Evolutionary conservation across 2,113 vertebrate species (phyloP), one percentile per base, ranked within the genome.

Genomic region (Scortum barcoo): DNA sequence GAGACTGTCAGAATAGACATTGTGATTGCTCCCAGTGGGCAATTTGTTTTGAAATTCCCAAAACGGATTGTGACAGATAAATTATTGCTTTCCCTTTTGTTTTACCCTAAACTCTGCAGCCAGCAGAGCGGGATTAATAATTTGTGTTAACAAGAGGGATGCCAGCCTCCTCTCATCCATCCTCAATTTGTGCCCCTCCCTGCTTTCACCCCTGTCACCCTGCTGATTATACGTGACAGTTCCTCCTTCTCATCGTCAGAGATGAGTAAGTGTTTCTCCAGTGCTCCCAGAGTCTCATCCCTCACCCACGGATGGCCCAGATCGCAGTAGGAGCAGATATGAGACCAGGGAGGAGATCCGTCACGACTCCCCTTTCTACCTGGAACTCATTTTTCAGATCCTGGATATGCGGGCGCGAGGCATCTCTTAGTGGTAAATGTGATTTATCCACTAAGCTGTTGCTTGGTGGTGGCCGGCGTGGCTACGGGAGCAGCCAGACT

Each of bases 311-410:
- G 62, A 83, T 85, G 89, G 89, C 80, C 86, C 69, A 69, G 86
- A 92, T 91, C 91, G 80, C 87, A 88, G 86, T 61, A 44, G 89
- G 88, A 89, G 84, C 87, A 92, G 87, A 90, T 92, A 91, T 86
- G 89, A 88, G 82, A 86, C 80, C 76, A 57, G 68, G 82, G 85
- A 80, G 83, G 72, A 84, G 86, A 93, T 94, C 88, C 38, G 87
- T 93, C 92, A 91, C 51, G 33, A 67, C 84, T 91, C 84, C 78
- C 81, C 54, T 85, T 91, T 91, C 76, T 90, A 78, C 77, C 84
- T 72, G 65, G 71, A 74, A 57, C 72, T 91, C 73, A 90, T 92
- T 92, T 92, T 84, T 92, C 85, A 91, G 62, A 66, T 36, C 62
- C 17, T 4, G 42, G 81, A 86, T 76, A 48, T 87, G 72, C 56